Conservation (phyloP, 2,797 vertebrate species). For the Sebastes vulpes region DNA sequence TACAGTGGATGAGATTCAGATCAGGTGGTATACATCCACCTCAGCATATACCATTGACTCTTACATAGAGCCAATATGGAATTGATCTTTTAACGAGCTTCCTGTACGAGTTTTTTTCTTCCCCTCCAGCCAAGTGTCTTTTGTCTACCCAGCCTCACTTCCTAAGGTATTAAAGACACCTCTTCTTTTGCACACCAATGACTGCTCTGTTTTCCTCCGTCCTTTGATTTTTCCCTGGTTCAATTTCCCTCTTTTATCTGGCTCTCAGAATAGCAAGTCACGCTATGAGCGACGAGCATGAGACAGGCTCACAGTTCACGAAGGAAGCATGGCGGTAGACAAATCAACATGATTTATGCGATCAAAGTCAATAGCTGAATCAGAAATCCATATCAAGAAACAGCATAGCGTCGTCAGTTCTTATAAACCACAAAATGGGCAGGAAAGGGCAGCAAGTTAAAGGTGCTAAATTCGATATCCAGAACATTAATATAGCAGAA, state of each 20-base stretch:
- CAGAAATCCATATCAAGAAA: not conserved
- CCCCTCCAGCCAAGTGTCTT: not conserved
- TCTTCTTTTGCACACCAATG: not conserved
- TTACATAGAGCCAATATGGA: not conserved
- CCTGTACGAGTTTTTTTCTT: not conserved
- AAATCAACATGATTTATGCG: not conserved
- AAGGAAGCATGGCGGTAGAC: conserved; percentile 15
- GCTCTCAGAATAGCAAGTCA: conserved; percentile 5
- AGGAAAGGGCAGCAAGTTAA: not conserved
- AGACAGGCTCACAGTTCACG: not conserved
- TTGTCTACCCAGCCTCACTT: not conserved
- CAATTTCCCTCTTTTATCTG: not conserved
- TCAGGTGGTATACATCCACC: not conserved
- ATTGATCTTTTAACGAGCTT: not conserved
- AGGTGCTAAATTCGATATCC: too few species aligned
- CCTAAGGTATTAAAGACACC: not conserved
- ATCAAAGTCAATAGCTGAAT: not conserved
- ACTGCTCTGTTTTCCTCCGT: not conserved
- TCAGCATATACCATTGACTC: not conserved
- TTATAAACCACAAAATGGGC: not conserved
- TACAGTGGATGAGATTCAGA: too few species aligned
- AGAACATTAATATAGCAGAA: too few species aligned
- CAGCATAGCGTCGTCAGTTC: not conserved
- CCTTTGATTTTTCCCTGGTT: not conserved
- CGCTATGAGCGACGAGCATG: not conserved